A percentile compares a stretch with the other conserved stretches of the same genome.
These are phyloP conservation scores for Eurytoma adleriae DNA, from an alignment of 2,888 invertebrate genomes.

Conservation along the genomic window DNA sequence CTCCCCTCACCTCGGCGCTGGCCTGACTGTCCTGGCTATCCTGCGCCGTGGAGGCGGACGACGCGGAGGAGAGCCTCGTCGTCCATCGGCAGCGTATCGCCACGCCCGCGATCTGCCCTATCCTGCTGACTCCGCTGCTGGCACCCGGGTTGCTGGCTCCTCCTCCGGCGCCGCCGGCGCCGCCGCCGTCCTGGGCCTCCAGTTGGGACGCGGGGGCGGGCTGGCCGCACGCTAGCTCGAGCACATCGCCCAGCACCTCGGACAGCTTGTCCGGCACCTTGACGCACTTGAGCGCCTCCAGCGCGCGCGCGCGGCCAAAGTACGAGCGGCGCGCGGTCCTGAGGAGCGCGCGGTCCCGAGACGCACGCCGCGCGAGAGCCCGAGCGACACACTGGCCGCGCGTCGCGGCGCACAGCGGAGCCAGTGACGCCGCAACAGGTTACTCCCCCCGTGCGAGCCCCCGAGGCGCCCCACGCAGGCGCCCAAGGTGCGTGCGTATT, in stretches of 20 bases:
- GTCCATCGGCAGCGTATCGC: conserved; percentile 70
- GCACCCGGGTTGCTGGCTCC: too few relatives aligned
- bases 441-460: conserved; percentile 55
- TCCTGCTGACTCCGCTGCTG: conserved; percentile 61
- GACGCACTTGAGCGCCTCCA: conserved; percentile 70
- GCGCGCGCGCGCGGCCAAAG: not conserved
- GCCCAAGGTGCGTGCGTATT: too few relatives aligned
- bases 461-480: too few relatives aligned
- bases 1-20: conserved; percentile 68
- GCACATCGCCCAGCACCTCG: conserved; percentile 72
- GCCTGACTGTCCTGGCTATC: conserved; percentile 68
- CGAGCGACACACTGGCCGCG: not conserved
- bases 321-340: conserved; percentile 10
- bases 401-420: not conserved
- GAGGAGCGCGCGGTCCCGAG: not conserved
- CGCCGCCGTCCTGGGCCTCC: conserved; percentile 2
- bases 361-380: not conserved
- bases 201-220: conserved; percentile 3
- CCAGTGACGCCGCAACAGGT: conserved; percentile 71
- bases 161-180: not conserved
- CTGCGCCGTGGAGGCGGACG: conserved; percentile 60
- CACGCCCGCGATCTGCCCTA: conserved; percentile 69
- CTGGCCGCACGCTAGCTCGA: conserved; percentile 72
- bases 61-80: conserved; percentile 62
- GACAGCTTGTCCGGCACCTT: conserved; percentile 74